phyloP scores from a whole-genome alignment of 2,113 vertebrate species.

The Notiomystis cincta region DNA sequence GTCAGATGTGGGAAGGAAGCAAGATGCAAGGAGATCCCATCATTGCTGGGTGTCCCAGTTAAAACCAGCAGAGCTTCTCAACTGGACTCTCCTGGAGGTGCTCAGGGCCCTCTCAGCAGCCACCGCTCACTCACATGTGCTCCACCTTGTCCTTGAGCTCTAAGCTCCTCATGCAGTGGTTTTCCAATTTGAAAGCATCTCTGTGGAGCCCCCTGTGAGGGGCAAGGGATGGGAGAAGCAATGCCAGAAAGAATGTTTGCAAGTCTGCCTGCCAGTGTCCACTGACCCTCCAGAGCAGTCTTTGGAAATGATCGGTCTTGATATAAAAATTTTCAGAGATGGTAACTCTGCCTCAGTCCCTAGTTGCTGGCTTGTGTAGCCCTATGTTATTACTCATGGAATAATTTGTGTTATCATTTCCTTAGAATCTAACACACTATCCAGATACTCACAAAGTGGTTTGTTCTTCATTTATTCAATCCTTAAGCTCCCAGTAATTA shows the following conservation, averaged over 20 bases:
- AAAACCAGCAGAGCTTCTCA: neutral
- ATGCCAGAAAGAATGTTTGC: neutral
- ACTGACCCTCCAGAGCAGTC: neutral
- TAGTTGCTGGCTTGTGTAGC: neutral
- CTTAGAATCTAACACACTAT: neutral
- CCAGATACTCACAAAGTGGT: neutral
- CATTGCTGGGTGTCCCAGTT: neutral
- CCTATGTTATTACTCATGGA: neutral
- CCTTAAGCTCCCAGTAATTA: neutral
- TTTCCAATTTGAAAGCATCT: neutral
- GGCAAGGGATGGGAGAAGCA: neutral
- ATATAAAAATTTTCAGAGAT: neutral
- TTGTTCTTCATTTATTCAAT: neutral
- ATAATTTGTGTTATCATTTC: neutral
- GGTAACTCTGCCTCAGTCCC: neutral
- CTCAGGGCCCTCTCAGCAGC: neutral
- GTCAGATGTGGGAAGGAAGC: neutral
- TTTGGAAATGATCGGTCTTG: neutral
- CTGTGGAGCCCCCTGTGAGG: neutral
- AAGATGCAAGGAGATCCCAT: accelerated
- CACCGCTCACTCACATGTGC: accelerated
- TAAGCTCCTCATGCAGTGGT: neutral
- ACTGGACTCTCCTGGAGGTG: neutral
- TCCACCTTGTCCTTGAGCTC: neutral
- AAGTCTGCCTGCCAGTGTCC: neutral